Percentiles rank a stretch among this genome's conserved stretches.
phyloP scores from a whole-genome alignment of 2,888 invertebrate genomes.

The Apomyelois bistriatella region DNA sequence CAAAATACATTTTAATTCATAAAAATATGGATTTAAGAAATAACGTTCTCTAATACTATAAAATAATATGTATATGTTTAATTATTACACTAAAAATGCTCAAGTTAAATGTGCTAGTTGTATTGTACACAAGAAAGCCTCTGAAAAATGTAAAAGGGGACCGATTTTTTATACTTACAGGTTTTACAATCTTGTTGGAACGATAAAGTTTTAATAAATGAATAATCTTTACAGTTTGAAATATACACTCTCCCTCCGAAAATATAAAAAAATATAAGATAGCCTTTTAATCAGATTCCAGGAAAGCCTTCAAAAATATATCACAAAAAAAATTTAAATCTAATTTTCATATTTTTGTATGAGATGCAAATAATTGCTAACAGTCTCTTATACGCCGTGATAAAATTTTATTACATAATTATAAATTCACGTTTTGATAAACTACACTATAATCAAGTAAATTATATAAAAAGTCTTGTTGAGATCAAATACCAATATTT shows the following conservation, averaged over 20 bases:
- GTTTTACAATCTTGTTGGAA: no score
- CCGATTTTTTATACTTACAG: neutral
- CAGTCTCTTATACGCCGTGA: neutral
- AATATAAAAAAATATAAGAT: no score
- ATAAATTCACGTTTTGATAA: neutral
- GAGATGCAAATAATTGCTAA: neutral
- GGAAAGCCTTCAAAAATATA: neutral
- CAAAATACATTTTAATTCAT: no score
- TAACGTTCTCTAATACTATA: no score
- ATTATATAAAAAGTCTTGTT: neutral
- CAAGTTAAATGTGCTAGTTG: neutral
- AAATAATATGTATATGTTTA: no score
- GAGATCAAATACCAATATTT: slow-evolving; percentile 9
- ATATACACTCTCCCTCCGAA: no score
- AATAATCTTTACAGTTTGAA: no score
- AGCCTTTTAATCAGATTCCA: no score
- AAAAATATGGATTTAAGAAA: no score
- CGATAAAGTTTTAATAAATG: no score
- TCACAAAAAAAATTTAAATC: no score
- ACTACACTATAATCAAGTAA: neutral
- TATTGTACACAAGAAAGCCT: neutral
- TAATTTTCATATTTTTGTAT: neutral
- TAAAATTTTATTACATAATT: neutral
- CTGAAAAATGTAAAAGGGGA: neutral
- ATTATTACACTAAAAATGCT: neutral